These are phyloP conservation scores for Thereva nobilitata DNA, from an alignment of 2,888 invertebrate genomes.

Conservation along the genomic window DNA sequence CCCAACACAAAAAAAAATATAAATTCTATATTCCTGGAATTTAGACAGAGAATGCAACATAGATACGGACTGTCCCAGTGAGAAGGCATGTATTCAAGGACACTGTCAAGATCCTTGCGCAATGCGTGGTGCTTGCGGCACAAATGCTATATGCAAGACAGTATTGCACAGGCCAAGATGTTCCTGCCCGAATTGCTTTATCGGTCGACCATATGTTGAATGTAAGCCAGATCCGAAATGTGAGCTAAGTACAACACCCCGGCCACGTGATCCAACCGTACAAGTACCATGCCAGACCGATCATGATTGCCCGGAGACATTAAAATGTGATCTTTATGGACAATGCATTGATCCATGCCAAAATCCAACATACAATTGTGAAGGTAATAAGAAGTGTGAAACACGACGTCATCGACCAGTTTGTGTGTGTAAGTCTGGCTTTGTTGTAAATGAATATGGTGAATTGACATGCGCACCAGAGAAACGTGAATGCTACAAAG, in stretches of 20 bases:
- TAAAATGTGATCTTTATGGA: constrained; percentile 74
- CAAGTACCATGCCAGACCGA: constrained; percentile 67
- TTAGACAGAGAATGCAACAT: constrained; percentile 85
- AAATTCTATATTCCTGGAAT: constrained; percentile 49
- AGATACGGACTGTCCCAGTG: constrained; percentile 89
- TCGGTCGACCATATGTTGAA: constrained; percentile 77
- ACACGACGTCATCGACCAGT: constrained; percentile 82
- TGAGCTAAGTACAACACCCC: constrained; percentile 65
- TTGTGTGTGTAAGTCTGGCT: constrained; percentile 87
- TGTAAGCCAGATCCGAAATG: constrained; percentile 83
- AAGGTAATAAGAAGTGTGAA: constrained; percentile 83
- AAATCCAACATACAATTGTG: constrained; percentile 70
- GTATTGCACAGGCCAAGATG: constrained; percentile 84
- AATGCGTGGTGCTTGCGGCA: constrained; percentile 84
- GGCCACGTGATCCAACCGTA: constrained; percentile 61
- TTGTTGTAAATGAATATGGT: constrained; percentile 83
- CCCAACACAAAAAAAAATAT: constrained; percentile 6
- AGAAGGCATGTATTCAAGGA: constrained; percentile 88
- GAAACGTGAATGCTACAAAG: constrained; percentile 75
- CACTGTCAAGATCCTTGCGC: constrained; percentile 91
- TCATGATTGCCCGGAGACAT: constrained; percentile 73
- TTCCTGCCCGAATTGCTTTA: constrained; percentile 85
- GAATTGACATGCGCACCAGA: constrained; percentile 86
- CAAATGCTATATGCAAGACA: constrained; percentile 85
- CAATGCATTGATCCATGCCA: constrained; percentile 82